A percentile compares a stretch with the other conserved stretches of the same genome.
phyloP scores from a whole-genome alignment of 1,140 invertebrate species.

The Phthorimaea operculella region DNA sequence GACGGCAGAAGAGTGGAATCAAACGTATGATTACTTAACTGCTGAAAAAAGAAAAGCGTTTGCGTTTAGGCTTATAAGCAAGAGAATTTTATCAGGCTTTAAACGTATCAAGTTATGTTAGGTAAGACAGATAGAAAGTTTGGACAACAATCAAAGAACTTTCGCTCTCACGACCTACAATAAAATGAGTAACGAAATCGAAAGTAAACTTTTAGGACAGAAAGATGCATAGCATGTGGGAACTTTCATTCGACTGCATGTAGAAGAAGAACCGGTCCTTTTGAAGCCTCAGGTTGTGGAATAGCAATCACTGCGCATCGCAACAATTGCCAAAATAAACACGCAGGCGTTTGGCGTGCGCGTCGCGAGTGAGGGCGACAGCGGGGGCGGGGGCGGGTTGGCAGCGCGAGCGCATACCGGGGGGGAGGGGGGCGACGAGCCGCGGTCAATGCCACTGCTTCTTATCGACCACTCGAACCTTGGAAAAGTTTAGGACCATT shows the following conservation, averaged over 20 bases:
- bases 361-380: not conserved
- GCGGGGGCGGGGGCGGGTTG: not conserved
- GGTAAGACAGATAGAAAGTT: no score
- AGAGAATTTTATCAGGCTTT: no score
- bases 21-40: no score
- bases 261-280: not conserved
- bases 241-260: not conserved
- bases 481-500: no score
- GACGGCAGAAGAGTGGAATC: no score
- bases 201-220: not conserved
- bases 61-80: no score
- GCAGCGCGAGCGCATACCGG: constrained; percentile 7
- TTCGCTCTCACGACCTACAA: no score
- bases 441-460: constrained; percentile 15
- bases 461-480: constrained; percentile 13
- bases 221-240: not conserved
- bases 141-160: no score
- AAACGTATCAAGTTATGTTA: no score
- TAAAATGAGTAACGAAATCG: not conserved
- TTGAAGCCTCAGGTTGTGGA: not conserved
- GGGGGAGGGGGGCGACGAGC: not conserved
- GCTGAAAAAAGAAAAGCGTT: no score
- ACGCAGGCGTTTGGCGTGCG: constrained; percentile 11
- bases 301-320: not conserved
- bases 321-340: constrained; percentile 18